phyloP scores from a whole-genome alignment of 2,113 vertebrate genomes.

The Micronycteris hirsuta region DNA sequence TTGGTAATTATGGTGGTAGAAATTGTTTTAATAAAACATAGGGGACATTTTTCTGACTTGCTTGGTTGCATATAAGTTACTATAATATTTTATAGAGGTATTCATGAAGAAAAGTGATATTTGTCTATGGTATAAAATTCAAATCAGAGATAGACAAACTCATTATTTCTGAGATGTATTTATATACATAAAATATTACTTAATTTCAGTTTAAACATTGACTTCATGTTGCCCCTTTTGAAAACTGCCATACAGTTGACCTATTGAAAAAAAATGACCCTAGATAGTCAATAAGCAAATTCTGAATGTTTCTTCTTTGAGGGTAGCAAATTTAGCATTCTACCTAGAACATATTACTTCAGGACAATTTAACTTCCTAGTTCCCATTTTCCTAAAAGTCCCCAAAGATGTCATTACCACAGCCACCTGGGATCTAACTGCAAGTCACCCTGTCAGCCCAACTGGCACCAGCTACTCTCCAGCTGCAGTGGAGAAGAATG shows the following conservation, averaged over 20 bases:
- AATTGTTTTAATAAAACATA: background rate
- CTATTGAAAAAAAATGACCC: background rate
- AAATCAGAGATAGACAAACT: background rate
- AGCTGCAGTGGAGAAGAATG: background rate
- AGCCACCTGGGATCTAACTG: background rate
- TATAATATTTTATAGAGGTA: background rate
- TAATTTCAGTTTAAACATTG: background rate
- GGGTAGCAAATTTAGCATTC: background rate
- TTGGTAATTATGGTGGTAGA: background rate
- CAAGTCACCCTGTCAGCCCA: background rate
- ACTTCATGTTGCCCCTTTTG: background rate
- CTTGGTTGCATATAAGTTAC: background rate
- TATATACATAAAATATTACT: background rate
- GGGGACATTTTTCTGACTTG: background rate
- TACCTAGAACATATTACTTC: background rate
- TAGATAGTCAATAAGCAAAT: background rate
- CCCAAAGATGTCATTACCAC: background rate
- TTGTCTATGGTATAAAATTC: background rate
- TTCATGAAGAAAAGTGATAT: background rate
- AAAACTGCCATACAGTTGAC: background rate
- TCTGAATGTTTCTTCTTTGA: background rate
- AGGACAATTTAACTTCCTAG: background rate
- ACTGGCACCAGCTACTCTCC: background rate
- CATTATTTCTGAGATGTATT: background rate
- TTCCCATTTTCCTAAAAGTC: background rate